A percentile compares a stretch with the other conserved stretches of the same genome.
phyloP scores from a whole-genome alignment of 2,797 vertebrate species.

The Sarcoramphus papa region DNA sequence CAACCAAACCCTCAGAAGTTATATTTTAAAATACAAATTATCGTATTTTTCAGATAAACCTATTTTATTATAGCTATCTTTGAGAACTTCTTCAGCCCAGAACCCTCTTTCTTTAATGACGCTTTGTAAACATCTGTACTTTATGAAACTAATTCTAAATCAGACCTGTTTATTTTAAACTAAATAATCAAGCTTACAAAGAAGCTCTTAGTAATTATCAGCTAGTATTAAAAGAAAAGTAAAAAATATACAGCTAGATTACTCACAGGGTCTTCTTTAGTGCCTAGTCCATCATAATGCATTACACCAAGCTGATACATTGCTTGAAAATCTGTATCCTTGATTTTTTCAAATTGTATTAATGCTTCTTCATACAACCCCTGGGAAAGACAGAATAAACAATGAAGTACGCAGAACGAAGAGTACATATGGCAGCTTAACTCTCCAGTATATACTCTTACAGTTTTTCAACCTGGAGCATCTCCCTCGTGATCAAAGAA shows the following conservation, averaged over 20 bases:
- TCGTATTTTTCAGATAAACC: not conserved
- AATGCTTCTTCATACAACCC: constrained; percentile 75
- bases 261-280: constrained; percentile 71
- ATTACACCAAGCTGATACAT: constrained; percentile 82
- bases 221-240: not conserved
- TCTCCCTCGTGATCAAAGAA: not conserved
- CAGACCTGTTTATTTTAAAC: not conserved
- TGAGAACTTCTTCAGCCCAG: not conserved
- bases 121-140: not conserved
- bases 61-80: not conserved
- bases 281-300: constrained; percentile 81
- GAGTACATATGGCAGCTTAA: not conserved
- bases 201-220: not conserved
- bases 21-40: not conserved
- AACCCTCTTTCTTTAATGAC: not conserved
- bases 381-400: constrained; percentile 55
- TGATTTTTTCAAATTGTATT: constrained; percentile 74
- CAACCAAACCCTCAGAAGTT: not conserved
- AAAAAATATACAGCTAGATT: not conserved
- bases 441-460: not conserved
- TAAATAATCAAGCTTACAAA: not conserved
- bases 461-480: not conserved
- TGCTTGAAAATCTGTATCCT: constrained; percentile 77
- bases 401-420: not conserved
- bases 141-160: not conserved